Evolutionary conservation across 2,113 vertebrate genomes (phyloP).

Genomic region (Bujurquina vittata): DNA sequence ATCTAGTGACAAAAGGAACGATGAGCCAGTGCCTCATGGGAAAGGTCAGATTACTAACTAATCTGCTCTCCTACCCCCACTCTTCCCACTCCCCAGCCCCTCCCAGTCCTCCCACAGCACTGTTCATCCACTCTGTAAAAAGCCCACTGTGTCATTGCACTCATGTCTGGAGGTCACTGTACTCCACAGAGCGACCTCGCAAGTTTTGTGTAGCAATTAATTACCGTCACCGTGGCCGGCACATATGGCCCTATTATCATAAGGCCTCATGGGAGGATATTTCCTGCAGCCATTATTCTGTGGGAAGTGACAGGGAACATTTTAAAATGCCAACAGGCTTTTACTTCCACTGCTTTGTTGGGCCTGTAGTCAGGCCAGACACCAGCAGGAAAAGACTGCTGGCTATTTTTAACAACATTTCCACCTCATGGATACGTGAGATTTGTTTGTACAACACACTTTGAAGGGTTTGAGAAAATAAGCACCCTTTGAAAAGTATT

Average conservation of each 20-base stretch:
- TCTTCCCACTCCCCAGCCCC: not conserved
- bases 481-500: too few relatives aligned
- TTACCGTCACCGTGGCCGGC: slow-evolving; percentile 39
- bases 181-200: slow-evolving; percentile 22
- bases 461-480: not conserved
- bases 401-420: slow-evolving; percentile 35
- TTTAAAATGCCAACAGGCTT: slow-evolving; percentile 49
- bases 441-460: not conserved
- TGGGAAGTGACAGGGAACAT: slow-evolving; percentile 39
- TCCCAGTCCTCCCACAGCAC: not conserved
- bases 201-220: slow-evolving; percentile 65
- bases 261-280: slow-evolving; percentile 53
- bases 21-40: slow-evolving; percentile 47
- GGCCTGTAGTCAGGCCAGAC: not conserved
- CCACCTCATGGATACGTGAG: not conserved
- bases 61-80: slow-evolving; percentile 30
- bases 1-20: slow-evolving; percentile 61
- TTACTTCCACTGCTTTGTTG: slow-evolving; percentile 3
- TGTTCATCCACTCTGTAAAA: slow-evolving; percentile 7
- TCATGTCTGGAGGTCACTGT: slow-evolving; percentile 61
- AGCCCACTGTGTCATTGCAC: slow-evolving; percentile 41
- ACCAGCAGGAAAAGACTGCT: not conserved
- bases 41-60: slow-evolving; percentile 71
- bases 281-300: slow-evolving; percentile 47
- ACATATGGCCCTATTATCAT: slow-evolving; percentile 60